These are phyloP conservation scores for Xerus rutilus DNA, from an alignment of 2,797 vertebrate genomes.

Conservation along the genomic window DNA sequence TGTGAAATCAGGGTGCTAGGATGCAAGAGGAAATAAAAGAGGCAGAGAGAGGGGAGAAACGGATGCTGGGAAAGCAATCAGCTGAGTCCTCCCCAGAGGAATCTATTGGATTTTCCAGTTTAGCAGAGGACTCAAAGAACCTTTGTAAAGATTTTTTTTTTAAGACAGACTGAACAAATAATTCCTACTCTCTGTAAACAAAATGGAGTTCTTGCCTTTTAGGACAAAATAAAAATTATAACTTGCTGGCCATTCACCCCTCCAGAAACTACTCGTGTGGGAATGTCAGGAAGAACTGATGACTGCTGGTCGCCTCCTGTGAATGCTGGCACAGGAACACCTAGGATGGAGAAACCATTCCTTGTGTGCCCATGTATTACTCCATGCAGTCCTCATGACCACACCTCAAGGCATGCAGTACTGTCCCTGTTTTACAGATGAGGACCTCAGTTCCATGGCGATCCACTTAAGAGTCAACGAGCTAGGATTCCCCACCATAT, in stretches of 20 bases:
- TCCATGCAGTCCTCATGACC: background rate
- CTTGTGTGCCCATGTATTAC: fast-evolving
- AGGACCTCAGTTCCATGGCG: background rate
- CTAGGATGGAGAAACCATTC: fast-evolving
- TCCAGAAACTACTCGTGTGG: background rate
- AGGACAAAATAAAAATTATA: slow-evolving; percentile 55
- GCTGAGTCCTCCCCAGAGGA: background rate
- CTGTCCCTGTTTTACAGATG: background rate
- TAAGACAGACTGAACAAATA: slow-evolving; percentile 1
- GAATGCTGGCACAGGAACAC: background rate
- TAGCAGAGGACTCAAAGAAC: background rate
- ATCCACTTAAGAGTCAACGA: background rate
- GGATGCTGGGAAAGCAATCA: background rate
- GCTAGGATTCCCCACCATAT: background rate
- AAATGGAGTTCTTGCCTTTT: slow-evolving; percentile 47
- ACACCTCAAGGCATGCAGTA: background rate
- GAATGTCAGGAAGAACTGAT: background rate
- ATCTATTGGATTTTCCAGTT: slow-evolving; percentile 48
- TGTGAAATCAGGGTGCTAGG: background rate
- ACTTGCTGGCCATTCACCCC: background rate
- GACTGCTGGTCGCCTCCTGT: background rate
- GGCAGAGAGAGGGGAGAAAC: background rate
- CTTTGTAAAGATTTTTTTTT: slow-evolving; percentile 14
- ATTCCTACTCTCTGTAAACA: slow-evolving; percentile 51
- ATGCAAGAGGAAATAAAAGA: background rate